Base-by-base conservation (phyloP, 2,888 invertebrate genomes). In the Dynastes grantii region DNA sequence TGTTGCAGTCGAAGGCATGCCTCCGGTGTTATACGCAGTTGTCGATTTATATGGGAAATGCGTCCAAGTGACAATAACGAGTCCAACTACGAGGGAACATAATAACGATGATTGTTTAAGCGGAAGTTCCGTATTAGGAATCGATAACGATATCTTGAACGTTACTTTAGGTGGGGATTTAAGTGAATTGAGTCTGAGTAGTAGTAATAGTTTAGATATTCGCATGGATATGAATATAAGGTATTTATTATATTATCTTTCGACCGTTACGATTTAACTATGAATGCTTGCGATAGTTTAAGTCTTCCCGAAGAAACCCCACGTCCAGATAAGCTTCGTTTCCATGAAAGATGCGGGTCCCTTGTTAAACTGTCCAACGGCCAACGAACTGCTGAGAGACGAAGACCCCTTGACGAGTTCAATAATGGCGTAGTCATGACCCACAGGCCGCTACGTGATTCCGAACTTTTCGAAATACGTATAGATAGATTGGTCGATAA, bases 401-500 rank as follows among this genome's bases (percentile, higher is more conserved):
- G 95, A 76, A 92, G 97, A 79, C 97, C 98, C 0, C 89, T 96
- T 5, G 97, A 97, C 86, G 98, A 98, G 88, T 98, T 98, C 88
- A 98, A 98, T 88, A 97, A 98, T 88, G 98, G 97, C 0, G 97
- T 98, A 2, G 97, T 98, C 1, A 97, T 98, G 96, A 98, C 97
- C 1, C 96, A 97, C 85, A 91, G 98, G 58, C 94, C 96, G 0
- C 89, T 98, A 2, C 91, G 92, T 80, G 96, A 97, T 87, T 94
- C 96, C 85, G 98, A 98, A 88, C 89, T 98, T 27, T 98, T 98
- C 88, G 98, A 98, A 92, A 97, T 98, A 86, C 92, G 97, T 76
- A 97, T 98, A 82, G 98, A 98, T 86, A 92, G 95, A 84, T 91
- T 98, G 81, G 97, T 98, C 6, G 97, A 97, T 87, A 96, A 98